Base-by-base conservation (phyloP, 2,888 invertebrate species). In the Meloe dianella region DNA sequence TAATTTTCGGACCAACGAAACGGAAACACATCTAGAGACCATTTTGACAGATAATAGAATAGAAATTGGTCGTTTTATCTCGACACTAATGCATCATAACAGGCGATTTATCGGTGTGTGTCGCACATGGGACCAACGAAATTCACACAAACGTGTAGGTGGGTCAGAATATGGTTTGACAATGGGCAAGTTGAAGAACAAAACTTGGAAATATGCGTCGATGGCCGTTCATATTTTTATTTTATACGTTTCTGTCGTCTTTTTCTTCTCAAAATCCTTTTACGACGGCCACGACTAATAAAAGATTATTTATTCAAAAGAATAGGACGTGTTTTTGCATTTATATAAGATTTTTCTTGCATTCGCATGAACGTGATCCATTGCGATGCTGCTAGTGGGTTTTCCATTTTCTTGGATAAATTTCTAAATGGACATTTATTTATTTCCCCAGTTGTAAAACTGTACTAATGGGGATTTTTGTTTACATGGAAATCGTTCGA, bases 21-120 rank as follows among this genome's bases (percentile, higher is more conserved):
- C 69, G 69, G 70, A 73, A 65, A 71, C 72, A 66, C 63, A 72
- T 75, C 77, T 74, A 65, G 73, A 70, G 76, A 76, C 78, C 78
- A 78, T 80, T 81, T 80, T 80, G 81, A 81, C 80, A 79, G 79
- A 80, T 81, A 80, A 80, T 80, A 80, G 80, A 80, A 80, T 80
- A 79, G 80, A 79, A 81, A 80, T 81, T 80, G 81, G 78, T 77
- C 78, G 79, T 78, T 80, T 78, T 78, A 76, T 77, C 77, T 75
- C 68, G 74, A 72, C 73, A 68, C 65, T 75, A 76, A 78, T 74
- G 75, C 71, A 75, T 75, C 73, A 78, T 77, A 78, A 77, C 73
- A 67, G 56, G 63, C 64, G 70, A 71, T 68, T 70, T 72, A 74
- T 73, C 66, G 63, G 63, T 47, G 56, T 47, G 56, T 57, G 47